A percentile compares a stretch with the other conserved stretches of the same genome.
Evolutionary conservation across 2,113 vertebrate genomes (phyloP).

Genomic region (Chitala chitala): DNA sequence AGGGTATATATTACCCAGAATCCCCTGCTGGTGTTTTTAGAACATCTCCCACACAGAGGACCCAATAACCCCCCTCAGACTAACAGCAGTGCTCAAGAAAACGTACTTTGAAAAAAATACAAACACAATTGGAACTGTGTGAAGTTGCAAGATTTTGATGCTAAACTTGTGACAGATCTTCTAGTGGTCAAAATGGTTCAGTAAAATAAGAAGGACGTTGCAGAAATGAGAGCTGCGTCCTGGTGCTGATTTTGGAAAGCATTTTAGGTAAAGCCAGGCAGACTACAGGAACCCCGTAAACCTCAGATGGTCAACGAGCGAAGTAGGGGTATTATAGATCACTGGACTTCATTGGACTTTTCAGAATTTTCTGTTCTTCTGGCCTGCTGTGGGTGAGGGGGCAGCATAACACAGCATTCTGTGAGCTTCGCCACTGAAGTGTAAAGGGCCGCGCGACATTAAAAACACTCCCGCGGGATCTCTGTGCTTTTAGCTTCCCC

Average conservation of each 20-base stretch:
- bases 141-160: constrained; percentile 17
- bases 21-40: constrained; percentile 26
- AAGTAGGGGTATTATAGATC: constrained; percentile 34
- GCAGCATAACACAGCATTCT: constrained; percentile 36
- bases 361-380: constrained; percentile 33
- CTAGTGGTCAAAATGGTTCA: background rate
- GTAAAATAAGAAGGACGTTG: background rate
- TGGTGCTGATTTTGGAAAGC: background rate
- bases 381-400: constrained; percentile 4
- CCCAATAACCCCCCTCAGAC: background rate
- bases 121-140: background rate
- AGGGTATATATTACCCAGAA: constrained; percentile 29
- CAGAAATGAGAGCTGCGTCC: too few species aligned
- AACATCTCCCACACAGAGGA: background rate
- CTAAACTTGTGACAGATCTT: background rate
- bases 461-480: constrained; percentile 38
- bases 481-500: constrained; percentile 42
- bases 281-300: background rate
- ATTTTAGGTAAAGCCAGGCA: background rate
- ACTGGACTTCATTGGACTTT: constrained; percentile 31
- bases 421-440: constrained; percentile 38
- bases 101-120: background rate
- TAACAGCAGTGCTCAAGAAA: background rate
- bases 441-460: constrained; percentile 45
- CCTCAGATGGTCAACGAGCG: constrained; percentile 26